phyloP scores from a whole-genome alignment of 1,140 invertebrate species.

The Polypedilum pembai region DNA sequence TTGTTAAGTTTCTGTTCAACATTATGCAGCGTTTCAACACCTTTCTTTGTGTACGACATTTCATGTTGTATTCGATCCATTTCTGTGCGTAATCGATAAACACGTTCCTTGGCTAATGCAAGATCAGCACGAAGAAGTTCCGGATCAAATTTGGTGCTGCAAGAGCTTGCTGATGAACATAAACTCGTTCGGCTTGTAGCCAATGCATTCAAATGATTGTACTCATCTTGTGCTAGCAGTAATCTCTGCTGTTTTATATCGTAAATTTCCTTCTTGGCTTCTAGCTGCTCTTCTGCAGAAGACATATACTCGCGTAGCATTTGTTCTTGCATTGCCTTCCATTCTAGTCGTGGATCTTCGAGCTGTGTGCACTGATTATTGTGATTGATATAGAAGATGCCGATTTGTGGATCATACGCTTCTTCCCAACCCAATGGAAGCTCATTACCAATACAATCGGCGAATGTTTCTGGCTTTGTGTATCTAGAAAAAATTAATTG shows the following conservation, averaged over 20 bases:
- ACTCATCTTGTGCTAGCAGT: slow-evolving; percentile 89
- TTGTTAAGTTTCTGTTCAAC: slow-evolving; percentile 85
- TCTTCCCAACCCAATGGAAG: slow-evolving; percentile 95
- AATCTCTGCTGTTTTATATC: slow-evolving; percentile 91
- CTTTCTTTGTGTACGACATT: slow-evolving; percentile 83
- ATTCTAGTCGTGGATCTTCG: slow-evolving; percentile 92
- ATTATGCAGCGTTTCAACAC: slow-evolving; percentile 83
- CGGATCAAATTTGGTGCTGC: slow-evolving; percentile 89
- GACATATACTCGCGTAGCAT: slow-evolving; percentile 94
- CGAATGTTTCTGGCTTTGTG: slow-evolving; percentile 93
- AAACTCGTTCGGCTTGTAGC: slow-evolving; percentile 77
- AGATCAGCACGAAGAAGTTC: slow-evolving; percentile 90
- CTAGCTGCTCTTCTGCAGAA: slow-evolving; percentile 87
- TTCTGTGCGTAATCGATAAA: slow-evolving; percentile 81
- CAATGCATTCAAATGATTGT: slow-evolving; percentile 83
- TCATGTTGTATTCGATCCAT: slow-evolving; percentile 85
- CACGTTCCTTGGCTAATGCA: slow-evolving; percentile 75
- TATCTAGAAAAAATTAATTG: slow-evolving; percentile 58
- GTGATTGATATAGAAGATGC: slow-evolving; percentile 94
- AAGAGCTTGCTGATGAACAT: slow-evolving; percentile 80
- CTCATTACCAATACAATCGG: slow-evolving; percentile 95
- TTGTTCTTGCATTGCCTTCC: slow-evolving; percentile 88
- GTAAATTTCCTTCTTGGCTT: slow-evolving; percentile 94
- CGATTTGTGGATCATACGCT: slow-evolving; percentile 84
- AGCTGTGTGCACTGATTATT: slow-evolving; percentile 89